These are phyloP conservation scores for Serranus cabrilla DNA, from an alignment of 2,797 vertebrate genomes.

Conservation along the genomic window DNA sequence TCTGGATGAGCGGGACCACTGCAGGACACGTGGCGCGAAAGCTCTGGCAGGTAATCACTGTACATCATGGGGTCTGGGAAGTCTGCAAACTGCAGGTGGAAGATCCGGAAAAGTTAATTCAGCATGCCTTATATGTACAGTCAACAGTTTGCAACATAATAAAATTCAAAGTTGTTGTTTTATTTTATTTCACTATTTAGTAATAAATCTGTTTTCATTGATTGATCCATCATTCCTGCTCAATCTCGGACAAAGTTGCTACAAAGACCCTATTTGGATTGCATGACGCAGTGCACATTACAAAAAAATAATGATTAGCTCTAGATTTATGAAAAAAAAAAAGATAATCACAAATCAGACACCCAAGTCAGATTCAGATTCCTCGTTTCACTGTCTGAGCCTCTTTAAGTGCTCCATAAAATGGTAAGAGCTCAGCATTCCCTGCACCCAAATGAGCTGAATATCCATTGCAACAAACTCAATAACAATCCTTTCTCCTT, in stretches of 20 bases:
- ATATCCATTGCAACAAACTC: background rate
- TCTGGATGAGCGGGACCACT: slow-evolving; percentile 82
- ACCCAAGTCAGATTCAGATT: slow-evolving; percentile 9
- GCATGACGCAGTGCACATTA: background rate
- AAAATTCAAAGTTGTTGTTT: background rate
- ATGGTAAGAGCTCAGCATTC: background rate
- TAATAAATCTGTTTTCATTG: background rate
- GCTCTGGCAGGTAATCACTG: slow-evolving; percentile 94
- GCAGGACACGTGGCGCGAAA: slow-evolving; percentile 87
- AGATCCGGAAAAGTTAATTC: slow-evolving; percentile 11
- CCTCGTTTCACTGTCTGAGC: background rate
- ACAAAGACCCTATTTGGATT: background rate
- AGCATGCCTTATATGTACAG: slow-evolving; percentile 4
- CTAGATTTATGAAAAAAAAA: background rate
- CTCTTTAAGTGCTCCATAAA: background rate
- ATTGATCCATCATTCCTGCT: background rate
- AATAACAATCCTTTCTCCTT: background rate
- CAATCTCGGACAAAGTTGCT: background rate
- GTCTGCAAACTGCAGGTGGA: slow-evolving; percentile 90
- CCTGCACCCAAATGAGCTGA: background rate
- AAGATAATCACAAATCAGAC: slow-evolving; percentile 9
- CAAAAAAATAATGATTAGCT: background rate
- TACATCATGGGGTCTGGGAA: slow-evolving; percentile 95
- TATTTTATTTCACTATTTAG: background rate
- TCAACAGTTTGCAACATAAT: background rate